phyloP scores from a whole-genome alignment of 2,888 invertebrate genomes.

The Lissonota sp. region DNA sequence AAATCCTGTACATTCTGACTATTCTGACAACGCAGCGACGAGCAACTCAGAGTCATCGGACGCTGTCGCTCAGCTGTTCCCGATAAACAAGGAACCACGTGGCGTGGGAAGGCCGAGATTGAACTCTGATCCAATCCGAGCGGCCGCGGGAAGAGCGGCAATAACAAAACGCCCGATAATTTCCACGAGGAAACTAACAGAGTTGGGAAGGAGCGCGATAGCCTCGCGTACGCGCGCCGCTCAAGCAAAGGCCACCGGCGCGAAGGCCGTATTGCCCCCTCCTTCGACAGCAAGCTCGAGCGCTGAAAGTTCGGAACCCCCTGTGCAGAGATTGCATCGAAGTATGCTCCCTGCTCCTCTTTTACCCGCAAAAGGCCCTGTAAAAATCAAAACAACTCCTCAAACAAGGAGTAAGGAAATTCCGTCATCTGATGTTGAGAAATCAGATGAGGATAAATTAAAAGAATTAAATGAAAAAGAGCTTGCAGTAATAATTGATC shows the following conservation, averaged over 20 bases:
- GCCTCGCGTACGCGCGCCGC: neutral
- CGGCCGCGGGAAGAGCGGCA: neutral
- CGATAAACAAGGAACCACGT: neutral
- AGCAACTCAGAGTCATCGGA: neutral
- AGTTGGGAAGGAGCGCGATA: neutral
- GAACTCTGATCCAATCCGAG: neutral
- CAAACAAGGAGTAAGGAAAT: neutral
- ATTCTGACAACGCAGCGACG: neutral
- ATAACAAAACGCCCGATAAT: neutral
- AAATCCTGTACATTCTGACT: constrained; percentile 21
- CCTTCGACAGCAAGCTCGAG: neutral
- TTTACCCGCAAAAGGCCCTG: neutral
- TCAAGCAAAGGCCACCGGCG: neutral
- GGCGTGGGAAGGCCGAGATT: neutral
- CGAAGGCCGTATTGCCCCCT: neutral
- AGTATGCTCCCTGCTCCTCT: constrained; percentile 7
- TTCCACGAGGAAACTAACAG: neutral
- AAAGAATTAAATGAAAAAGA: neutral
- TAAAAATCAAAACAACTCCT: neutral
- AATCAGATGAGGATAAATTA: constrained; percentile 12
- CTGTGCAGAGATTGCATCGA: constrained; percentile 16
- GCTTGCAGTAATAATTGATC: neutral
- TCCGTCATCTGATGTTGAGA: neutral
- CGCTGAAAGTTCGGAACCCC: constrained; percentile 6
- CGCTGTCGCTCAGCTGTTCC: neutral